Base-by-base conservation (phyloP, 2,113 vertebrate species). In the Physeter macrocephalus region DNA sequence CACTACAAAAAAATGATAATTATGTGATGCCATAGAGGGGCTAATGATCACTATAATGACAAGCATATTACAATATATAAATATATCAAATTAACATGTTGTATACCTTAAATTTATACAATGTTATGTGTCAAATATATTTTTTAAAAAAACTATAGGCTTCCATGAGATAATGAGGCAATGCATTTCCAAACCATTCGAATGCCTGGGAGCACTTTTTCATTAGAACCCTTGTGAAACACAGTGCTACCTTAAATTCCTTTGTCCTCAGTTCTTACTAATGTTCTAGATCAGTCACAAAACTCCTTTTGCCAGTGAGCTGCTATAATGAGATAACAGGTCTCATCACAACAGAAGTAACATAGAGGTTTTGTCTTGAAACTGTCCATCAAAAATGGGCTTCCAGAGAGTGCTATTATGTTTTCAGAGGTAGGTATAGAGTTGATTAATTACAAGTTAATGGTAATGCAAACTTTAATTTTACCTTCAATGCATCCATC, bases 381-480 rank as follows among this genome's bases (percentile, higher is more conserved):
- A 78, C 15, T 69, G 43, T 62, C 2, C 59, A 67, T 92, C 43
- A 97, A 39, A 95, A 69, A 34, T 27, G 13, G 87, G 14, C 36
- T 91, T 97, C 12, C 39, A 84, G 46, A 66, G 93, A 34, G n/a
- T 96, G 7, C 17, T 75, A 9, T n/a, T 41, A 3, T 96, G 75
- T 89, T 93, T 81, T 25, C 34, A 49, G 93, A 97, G 54, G n/a
- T 54, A 49, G 20, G 21, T 71, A 72, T 21, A 39, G 57, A 97
- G 23, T 39, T 29, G 8, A 94, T 97, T 96, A 87, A 96, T 96
- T 95, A 59, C 93, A 98, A 93, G 12, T 95, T 95, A 98, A 90
- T 0, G 1, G 59, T 78, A 95, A 97, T 84, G 31, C 13, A 97
- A 92, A 95, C 27, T 86, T 94, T 85, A 88, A 67, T 93, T 77